Evolutionary conservation across 2,113 vertebrate species (phyloP).

Genomic region (Maccullochella peelii): DNA sequence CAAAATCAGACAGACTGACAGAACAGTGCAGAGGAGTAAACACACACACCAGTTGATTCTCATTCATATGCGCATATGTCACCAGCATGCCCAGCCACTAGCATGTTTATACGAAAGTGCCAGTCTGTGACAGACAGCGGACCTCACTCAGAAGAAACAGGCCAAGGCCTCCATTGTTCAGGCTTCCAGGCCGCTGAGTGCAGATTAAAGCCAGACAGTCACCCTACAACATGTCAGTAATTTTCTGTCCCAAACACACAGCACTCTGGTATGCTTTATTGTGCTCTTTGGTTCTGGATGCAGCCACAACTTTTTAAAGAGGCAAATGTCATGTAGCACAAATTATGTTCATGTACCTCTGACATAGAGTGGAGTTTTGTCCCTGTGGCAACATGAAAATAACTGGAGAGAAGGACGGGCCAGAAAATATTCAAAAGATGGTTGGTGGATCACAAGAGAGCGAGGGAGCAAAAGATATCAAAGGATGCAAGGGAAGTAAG

Average conservation of each 20-base stretch:
- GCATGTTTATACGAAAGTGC: constrained; percentile 66
- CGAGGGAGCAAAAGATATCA: constrained; percentile 11
- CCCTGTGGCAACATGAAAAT: constrained; percentile 23
- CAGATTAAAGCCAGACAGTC: constrained; percentile 77
- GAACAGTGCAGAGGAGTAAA: constrained; percentile 55
- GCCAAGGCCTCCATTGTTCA: constrained; percentile 62
- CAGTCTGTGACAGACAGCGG: constrained; percentile 69
- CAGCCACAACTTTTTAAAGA: constrained; percentile 31
- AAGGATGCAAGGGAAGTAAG: background rate
- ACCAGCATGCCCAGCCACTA: constrained; percentile 40
- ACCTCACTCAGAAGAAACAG: constrained; percentile 61
- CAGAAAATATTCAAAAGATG: background rate
- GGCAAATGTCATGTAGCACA: constrained; percentile 63
- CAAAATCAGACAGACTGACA: constrained; percentile 53
- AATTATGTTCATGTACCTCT: constrained; percentile 49
- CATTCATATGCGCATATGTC: constrained; percentile 50
- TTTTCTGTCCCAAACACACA: constrained; percentile 66
- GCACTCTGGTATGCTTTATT: constrained; percentile 67
- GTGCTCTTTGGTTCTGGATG: constrained; percentile 45
- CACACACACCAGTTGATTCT: constrained; percentile 43
- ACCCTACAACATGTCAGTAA: constrained; percentile 69
- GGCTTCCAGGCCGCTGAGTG: constrained; percentile 55
- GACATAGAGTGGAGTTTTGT: constrained; percentile 27
- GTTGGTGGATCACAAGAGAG: background rate
- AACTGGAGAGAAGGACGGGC: background rate